Evolutionary conservation across 1,140 invertebrate species (phyloP), one percentile per base, ranked within the genome.

Genomic region (Euwallacea fornicatus): DNA sequence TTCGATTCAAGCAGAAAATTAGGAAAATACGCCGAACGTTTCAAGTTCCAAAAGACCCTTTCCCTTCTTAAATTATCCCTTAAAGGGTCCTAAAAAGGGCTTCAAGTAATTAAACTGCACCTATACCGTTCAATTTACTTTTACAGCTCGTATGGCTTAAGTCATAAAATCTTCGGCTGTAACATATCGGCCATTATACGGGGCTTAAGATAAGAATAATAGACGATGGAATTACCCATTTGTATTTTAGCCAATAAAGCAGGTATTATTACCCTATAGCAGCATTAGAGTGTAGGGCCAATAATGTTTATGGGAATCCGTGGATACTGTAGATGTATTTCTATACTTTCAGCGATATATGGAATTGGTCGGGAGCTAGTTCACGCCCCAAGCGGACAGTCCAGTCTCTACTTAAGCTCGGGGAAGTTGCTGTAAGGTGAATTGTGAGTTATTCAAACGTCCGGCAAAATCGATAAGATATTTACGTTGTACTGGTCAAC

Each of bases 121-220:
- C 62, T 65, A 53, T 54, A 42, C n/a, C 42, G 42, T 65, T 65
- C 62, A 65, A 65, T 65, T 65, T 65, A 65, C 62, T 65, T 65
- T 65, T 65, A 65, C 47, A 65, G 21, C 46, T 50, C 46, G 62
- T 42, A 54, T 50, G 47, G 62, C 62, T 65, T 65, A 65, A 65
- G 62, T 65, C 62, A 54, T 65, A 65, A 65, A 65, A 65, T 43
- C 42, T 62, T 59, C 33, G 11, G 33, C 56, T 21, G 41, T 59
- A 59, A 62, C 60, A 46, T 62, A 62, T 62, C 42, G 42, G 42
- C 60, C 60, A 62, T 62, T 62, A 11, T n/a, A 13, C 11, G n/a
- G n/a, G 56, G 60, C 41, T 62, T 62, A 62, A 46, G 42, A 44
- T 62, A 62, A 62, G 60, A 62, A 62, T 62, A 46, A 42, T 62